phyloP scores from a whole-genome alignment of 2,113 vertebrate species.

The Salvelinus namaycush region DNA sequence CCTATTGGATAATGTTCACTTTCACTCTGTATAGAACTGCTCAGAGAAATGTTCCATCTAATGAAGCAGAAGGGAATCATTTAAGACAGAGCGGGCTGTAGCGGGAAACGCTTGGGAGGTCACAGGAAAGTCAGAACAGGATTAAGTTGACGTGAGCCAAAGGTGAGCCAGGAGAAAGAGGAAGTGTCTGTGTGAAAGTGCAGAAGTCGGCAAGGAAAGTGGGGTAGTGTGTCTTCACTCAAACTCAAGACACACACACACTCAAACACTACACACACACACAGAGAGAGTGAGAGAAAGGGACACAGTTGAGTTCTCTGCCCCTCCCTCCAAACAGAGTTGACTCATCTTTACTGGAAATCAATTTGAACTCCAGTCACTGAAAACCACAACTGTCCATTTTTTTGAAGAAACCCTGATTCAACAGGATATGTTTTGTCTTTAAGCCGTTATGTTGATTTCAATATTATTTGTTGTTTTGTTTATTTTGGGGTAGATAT shows the following conservation, averaged over 20 bases:
- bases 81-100: background rate
- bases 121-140: background rate
- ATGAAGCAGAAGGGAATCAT: constrained; percentile 5
- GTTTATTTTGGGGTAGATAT: background rate
- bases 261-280: background rate
- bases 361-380: background rate
- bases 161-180: constrained; percentile 7
- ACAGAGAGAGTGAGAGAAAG: background rate
- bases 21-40: background rate
- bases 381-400: constrained; percentile 9
- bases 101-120: background rate
- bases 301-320: constrained; percentile 6
- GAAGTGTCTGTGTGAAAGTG: constrained; percentile 36
- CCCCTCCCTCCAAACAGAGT: background rate
- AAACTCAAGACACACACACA: background rate
- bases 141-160: constrained; percentile 7
- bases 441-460: background rate
- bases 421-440: background rate
- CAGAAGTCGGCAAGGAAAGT: constrained; percentile 39
- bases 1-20: background rate
- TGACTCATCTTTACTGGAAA: constrained; percentile 56
- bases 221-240: background rate
- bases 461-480: background rate
- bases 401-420: too few relatives aligned
- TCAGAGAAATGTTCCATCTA: background rate